These are phyloP conservation scores for Pangasius mekongensis DNA, from an alignment of 2,797 vertebrate genomes.

Conservation along the genomic window DNA sequence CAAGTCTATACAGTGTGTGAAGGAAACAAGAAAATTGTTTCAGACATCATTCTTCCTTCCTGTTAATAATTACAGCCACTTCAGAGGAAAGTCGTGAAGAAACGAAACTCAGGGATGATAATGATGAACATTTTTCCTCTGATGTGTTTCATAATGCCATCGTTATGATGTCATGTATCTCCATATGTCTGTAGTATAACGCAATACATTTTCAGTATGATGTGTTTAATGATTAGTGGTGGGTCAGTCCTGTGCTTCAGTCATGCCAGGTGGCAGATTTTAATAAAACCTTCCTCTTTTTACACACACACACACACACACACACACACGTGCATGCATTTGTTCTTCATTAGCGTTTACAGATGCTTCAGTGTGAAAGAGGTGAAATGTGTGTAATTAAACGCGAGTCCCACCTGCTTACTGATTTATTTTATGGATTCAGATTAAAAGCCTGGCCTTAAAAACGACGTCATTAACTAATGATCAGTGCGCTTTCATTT, in stretches of 20 bases:
- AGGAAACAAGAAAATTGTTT: neutral
- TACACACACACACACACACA: neutral
- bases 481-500: slow-evolving; percentile 23
- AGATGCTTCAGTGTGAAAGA: slow-evolving; percentile 23
- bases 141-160: neutral
- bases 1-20: neutral
- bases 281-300: neutral
- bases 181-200: neutral
- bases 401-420: slow-evolving; percentile 5
- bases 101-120: neutral
- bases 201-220: too few relatives aligned
- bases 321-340: neutral
- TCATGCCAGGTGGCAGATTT: neutral
- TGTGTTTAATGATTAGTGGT: neutral
- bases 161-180: neutral
- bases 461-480: slow-evolving; percentile 19
- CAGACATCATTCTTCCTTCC: neutral
- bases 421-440: slow-evolving; percentile 31
- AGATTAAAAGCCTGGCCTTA: neutral
- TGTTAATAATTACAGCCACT: neutral
- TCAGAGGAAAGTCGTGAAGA: neutral
- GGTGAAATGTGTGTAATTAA: slow-evolving; percentile 4
- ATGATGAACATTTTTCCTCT: neutral
- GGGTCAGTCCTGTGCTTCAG: neutral
- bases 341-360: slow-evolving; percentile 22